Percentiles rank a stretch among this genome's conserved stretches.
phyloP scores from a whole-genome alignment of 2,113 vertebrate genomes.

The Pseudorhombus dupliciocellatus region DNA sequence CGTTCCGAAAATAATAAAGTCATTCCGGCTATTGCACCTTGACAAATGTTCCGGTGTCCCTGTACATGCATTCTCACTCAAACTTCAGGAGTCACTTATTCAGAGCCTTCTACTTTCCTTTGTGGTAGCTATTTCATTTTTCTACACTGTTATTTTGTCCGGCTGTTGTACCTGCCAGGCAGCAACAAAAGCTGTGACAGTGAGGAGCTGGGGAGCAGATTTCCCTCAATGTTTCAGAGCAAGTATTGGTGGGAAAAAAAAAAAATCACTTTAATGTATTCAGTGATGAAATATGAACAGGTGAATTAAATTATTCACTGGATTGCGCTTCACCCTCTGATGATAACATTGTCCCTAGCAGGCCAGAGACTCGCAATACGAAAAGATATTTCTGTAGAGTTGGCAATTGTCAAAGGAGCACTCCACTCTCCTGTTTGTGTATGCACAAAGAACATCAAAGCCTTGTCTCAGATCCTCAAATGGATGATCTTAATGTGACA shows the following conservation, averaged over 20 bases:
- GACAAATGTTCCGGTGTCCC: background rate
- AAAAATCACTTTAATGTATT: constrained; percentile 62
- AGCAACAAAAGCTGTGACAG: constrained; percentile 9
- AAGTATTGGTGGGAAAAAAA: constrained; percentile 14
- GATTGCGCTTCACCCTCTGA: constrained; percentile 55
- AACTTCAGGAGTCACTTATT: background rate
- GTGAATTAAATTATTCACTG: constrained; percentile 74
- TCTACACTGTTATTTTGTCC: constrained; percentile 30
- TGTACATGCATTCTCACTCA: background rate
- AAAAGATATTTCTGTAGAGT: constrained; percentile 65
- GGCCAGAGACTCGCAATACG: constrained; percentile 59
- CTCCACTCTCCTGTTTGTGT: constrained; percentile 73
- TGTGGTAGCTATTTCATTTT: background rate
- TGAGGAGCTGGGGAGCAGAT: constrained; percentile 10
- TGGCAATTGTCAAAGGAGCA: constrained; percentile 73
- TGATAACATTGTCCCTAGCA: constrained; percentile 69
- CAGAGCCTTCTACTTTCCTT: background rate
- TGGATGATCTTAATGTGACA: constrained; percentile 78
- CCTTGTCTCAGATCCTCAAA: constrained; percentile 71
- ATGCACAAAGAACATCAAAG: constrained; percentile 81
- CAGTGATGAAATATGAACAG: constrained; percentile 73
- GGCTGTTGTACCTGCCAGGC: constrained; percentile 23
- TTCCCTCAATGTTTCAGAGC: constrained; percentile 33
- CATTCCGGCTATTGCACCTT: background rate
- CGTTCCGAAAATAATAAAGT: background rate